Conservation (phyloP, 1,140 invertebrate genomes). For the Drosophila carrolli region DNA sequence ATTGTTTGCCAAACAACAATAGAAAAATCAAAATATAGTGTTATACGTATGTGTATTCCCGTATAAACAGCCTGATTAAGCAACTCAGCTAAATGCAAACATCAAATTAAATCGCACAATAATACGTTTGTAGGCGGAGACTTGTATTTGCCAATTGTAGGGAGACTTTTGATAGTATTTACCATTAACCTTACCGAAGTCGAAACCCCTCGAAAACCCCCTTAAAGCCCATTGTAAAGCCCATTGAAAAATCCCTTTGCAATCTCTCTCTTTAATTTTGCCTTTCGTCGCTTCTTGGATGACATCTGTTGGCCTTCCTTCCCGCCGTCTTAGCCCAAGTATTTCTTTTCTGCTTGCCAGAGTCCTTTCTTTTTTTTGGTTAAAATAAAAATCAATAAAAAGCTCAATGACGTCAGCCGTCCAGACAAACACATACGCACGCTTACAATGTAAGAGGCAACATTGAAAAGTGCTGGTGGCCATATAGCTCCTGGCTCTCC, state of each 20-base stretch:
- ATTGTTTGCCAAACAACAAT: constrained; percentile 43
- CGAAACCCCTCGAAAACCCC: background rate
- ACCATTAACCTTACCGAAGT: background rate
- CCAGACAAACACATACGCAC: constrained; percentile 32
- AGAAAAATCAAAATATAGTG: constrained; percentile 30
- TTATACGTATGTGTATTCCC: background rate
- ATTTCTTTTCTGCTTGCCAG: constrained; percentile 7
- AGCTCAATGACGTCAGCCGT: constrained; percentile 83
- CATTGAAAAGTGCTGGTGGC: constrained; percentile 36
- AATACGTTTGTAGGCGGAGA: constrained; percentile 8
- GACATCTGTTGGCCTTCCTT: constrained; percentile 54
- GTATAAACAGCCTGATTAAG: constrained; percentile 32
- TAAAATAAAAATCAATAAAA: constrained; percentile 82
- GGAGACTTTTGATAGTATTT: background rate
- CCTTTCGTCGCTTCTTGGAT: constrained; percentile 9
- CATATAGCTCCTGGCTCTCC: constrained; percentile 25
- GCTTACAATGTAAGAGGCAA: constrained; percentile 20
- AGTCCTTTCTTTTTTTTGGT: constrained; percentile 35
- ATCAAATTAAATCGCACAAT: constrained; percentile 39
- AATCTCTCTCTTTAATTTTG: constrained; percentile 29
- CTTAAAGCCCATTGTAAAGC: background rate
- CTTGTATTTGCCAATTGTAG: constrained; percentile 5
- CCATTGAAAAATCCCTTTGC: background rate
- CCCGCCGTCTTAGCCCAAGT: constrained; percentile 58
- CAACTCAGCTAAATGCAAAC: constrained; percentile 21